Evolutionary conservation across 2,113 vertebrate species (phyloP).

Genomic region (Myrmecobius fasciatus): DNA sequence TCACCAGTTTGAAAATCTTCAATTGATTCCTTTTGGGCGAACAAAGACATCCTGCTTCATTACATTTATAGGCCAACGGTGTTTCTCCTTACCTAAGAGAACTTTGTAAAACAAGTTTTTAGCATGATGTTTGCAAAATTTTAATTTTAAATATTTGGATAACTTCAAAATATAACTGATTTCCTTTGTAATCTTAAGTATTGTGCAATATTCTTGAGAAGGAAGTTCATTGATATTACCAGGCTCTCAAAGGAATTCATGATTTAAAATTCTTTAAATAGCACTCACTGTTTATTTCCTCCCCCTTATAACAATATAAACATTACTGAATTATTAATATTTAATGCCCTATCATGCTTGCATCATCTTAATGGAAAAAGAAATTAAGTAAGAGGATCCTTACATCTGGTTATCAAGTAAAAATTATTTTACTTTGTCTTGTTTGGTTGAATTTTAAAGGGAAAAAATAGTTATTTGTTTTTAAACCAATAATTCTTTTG

Average conservation of each 20-base stretch:
- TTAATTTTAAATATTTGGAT: neutral
- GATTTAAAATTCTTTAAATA: neutral
- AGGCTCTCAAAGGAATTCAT: neutral
- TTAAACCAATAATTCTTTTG: neutral
- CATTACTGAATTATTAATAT: too few relatives aligned
- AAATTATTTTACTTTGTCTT: neutral
- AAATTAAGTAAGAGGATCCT: neutral
- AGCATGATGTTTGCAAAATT: neutral
- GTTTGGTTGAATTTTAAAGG: neutral
- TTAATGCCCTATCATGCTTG: neutral
- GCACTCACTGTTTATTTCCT: neutral
- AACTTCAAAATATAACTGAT: neutral
- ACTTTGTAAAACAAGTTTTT: neutral
- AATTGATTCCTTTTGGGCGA: too few relatives aligned
- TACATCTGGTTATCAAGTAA: neutral
- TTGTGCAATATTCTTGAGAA: neutral
- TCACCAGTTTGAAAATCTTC: neutral
- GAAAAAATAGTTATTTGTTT: neutral
- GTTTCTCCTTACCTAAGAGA: neutral
- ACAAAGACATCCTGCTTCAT: neutral
- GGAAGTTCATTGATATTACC: neutral
- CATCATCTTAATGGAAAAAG: neutral
- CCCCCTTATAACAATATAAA: too few relatives aligned
- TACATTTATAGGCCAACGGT: neutral
- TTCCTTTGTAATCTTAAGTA: neutral